phyloP scores from a whole-genome alignment of 2,797 vertebrate species.

The Danio albolineatus region DNA sequence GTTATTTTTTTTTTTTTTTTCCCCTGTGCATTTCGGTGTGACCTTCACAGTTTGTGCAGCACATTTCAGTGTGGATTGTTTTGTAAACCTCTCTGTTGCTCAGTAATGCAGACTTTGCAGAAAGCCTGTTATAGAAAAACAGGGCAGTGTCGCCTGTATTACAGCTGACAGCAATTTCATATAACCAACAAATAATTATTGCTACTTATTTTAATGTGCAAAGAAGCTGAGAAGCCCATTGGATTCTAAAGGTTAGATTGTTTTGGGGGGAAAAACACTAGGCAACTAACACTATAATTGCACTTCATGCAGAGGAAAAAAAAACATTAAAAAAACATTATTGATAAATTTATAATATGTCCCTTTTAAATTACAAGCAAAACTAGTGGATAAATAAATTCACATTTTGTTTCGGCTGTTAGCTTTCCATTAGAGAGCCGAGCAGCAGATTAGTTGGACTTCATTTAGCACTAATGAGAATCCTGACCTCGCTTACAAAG shows the following conservation, averaged over 20 bases:
- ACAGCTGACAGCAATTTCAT: too few relatives aligned
- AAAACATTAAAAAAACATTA: background rate
- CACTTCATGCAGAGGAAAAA: background rate
- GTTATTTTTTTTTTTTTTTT: background rate
- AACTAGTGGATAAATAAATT: background rate
- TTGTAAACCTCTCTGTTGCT: background rate
- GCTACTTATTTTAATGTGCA: background rate
- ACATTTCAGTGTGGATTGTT: background rate
- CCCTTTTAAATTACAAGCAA: slow-evolving; percentile 8
- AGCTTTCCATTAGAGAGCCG: background rate
- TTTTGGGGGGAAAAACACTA: background rate
- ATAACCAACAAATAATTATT: background rate
- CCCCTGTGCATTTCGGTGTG: background rate
- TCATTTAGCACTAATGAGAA: slow-evolving; percentile 41
- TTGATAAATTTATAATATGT: background rate
- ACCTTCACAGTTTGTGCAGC: background rate
- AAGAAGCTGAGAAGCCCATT: background rate
- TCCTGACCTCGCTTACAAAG: slow-evolving; percentile 13
- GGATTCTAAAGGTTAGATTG: background rate
- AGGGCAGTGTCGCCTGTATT: background rate
- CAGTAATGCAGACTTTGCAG: background rate
- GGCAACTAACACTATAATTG: background rate
- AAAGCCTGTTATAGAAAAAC: background rate
- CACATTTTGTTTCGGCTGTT: background rate
- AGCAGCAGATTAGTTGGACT: slow-evolving; percentile 27